phyloP scores from a whole-genome alignment of 2,888 invertebrate genomes.

The Coleophora deauratella region DNA sequence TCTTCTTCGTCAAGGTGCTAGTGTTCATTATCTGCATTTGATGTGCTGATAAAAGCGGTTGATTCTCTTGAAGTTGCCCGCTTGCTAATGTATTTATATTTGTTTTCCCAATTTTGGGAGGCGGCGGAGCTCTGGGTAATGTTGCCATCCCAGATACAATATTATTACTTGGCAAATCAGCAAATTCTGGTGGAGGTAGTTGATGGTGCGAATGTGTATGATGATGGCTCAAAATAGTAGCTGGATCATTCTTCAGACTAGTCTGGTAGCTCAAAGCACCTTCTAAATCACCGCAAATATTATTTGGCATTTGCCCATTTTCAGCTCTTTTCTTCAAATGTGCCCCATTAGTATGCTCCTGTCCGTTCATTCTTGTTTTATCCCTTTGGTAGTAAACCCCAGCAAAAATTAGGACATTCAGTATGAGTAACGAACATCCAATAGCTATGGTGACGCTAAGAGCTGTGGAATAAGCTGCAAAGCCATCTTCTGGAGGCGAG shows the following conservation, averaged over 20 bases:
- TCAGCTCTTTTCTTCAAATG: slow-evolving; percentile 82
- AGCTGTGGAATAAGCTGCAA: slow-evolving; percentile 92
- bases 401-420: slow-evolving; percentile 95
- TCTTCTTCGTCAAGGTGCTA: slow-evolving; percentile 84
- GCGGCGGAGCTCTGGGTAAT: slow-evolving; percentile 83
- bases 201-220: slow-evolving; percentile 86
- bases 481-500: slow-evolving; percentile 86
- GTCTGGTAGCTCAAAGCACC: slow-evolving; percentile 66
- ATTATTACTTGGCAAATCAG: slow-evolving; percentile 83
- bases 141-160: slow-evolving; percentile 65
- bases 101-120: slow-evolving; percentile 79
- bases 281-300: slow-evolving; percentile 89
- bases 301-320: slow-evolving; percentile 91
- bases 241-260: slow-evolving; percentile 79
- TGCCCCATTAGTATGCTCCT: slow-evolving; percentile 65
- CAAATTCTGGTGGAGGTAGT: slow-evolving; percentile 87
- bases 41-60: slow-evolving; percentile 81
- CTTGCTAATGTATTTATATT: slow-evolving; percentile 74
- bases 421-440: slow-evolving; percentile 91
- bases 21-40: slow-evolving; percentile 86
- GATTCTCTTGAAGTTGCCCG: slow-evolving; percentile 78
- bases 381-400: slow-evolving; percentile 95
- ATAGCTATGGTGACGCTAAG: slow-evolving; percentile 95
- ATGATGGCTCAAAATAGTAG: slow-evolving; percentile 82
- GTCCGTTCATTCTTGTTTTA: slow-evolving; percentile 82